A percentile compares a stretch with the other conserved stretches of the same genome.
Conservation (phyloP, 2,888 invertebrate genomes). For the Drosophila picticornis region DNA sequence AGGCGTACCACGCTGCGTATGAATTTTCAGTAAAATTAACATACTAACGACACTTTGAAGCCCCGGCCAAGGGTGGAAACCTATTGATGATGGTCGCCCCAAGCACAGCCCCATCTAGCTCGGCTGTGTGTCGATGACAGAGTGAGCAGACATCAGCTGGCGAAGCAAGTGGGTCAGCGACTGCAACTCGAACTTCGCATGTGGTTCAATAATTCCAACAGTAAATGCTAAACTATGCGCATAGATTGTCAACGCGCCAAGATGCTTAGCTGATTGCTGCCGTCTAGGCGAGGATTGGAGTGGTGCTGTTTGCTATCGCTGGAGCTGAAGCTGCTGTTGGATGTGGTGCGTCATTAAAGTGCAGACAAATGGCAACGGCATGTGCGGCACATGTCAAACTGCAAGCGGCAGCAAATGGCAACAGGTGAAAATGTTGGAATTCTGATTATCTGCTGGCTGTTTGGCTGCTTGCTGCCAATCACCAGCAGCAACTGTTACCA, state of each 20-base stretch:
- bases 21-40: constrained; percentile 68
- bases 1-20: constrained; percentile 68
- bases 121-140: constrained; percentile 10
- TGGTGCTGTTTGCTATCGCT: constrained; percentile 37
- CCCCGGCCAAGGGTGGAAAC: constrained; percentile 52
- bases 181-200: constrained; percentile 65
- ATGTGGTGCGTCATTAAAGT: constrained; percentile 80
- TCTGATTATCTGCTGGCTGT: constrained; percentile 74
- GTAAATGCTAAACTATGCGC: constrained; percentile 78
- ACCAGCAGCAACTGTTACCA: constrained; percentile 51
- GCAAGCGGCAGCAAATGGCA: constrained; percentile 71
- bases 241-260: constrained; percentile 76
- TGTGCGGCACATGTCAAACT: constrained; percentile 83
- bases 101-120: constrained; percentile 23
- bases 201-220: constrained; percentile 75
- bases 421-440: constrained; percentile 82
- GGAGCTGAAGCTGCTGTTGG: constrained; percentile 28
- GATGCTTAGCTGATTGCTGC: constrained; percentile 70
- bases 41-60: constrained; percentile 64
- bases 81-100: constrained; percentile 55
- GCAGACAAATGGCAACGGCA: constrained; percentile 82
- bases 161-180: constrained; percentile 61
- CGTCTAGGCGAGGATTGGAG: constrained; percentile 54
- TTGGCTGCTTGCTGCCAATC: constrained; percentile 51
- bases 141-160: constrained; percentile 44